A percentile compares a stretch with the other conserved stretches of the same genome.
Evolutionary conservation across 2,797 vertebrate species (phyloP).

Genomic region (Chaunax sp.): DNA sequence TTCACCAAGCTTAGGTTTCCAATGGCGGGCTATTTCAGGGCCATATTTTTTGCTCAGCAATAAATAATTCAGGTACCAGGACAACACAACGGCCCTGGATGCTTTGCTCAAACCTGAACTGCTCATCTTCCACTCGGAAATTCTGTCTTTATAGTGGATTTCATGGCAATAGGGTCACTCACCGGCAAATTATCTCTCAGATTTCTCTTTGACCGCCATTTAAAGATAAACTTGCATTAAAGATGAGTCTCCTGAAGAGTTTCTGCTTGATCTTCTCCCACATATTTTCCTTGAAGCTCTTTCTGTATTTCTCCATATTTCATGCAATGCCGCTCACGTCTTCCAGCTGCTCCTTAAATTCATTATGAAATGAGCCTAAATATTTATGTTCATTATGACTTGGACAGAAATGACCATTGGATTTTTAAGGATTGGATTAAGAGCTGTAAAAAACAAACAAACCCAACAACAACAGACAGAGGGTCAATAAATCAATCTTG

Average conservation of each 20-base stretch:
- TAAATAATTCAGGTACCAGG: slow-evolving; percentile 75
- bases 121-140: slow-evolving; percentile 24
- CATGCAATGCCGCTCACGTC: background rate
- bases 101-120: slow-evolving; percentile 46
- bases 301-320: slow-evolving; percentile 42
- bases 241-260: slow-evolving; percentile 20
- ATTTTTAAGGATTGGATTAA: slow-evolving; percentile 35
- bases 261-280: slow-evolving; percentile 16
- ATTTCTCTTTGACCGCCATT: background rate
- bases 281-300: slow-evolving; percentile 7
- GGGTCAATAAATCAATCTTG: slow-evolving; percentile 39
- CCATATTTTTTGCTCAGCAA: slow-evolving; percentile 54
- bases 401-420: slow-evolving; percentile 20
- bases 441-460: slow-evolving; percentile 23
- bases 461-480: background rate
- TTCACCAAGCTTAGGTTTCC: slow-evolving; percentile 29
- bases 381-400: slow-evolving; percentile 63
- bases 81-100: slow-evolving; percentile 59
- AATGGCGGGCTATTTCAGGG: slow-evolving; percentile 55
- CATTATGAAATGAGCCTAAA: slow-evolving; percentile 39
- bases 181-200: background rate
- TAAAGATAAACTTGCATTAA: slow-evolving; percentile 34
- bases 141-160: slow-evolving; percentile 60
- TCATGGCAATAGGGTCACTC: background rate
- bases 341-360: slow-evolving; percentile 14